Evolutionary conservation across 1,140 invertebrate genomes (phyloP).

Genomic region (Zaprionus kolodkinae): DNA sequence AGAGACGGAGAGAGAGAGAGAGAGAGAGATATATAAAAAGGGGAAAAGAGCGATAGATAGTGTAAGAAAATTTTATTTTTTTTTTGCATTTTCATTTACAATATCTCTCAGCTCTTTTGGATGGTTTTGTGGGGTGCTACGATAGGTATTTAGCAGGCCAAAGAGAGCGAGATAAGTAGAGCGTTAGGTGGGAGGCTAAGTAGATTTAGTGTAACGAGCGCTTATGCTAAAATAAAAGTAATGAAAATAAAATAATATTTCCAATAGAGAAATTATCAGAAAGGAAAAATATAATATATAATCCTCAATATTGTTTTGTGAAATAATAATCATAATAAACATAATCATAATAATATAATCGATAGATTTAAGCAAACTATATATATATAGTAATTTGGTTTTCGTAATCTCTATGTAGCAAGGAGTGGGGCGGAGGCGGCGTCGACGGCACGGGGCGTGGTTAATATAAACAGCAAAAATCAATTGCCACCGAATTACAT

Average conservation of each 20-base stretch:
- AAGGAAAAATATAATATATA: constrained; percentile 11
- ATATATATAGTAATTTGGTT: constrained; percentile 24
- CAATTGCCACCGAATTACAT: constrained; percentile 8
- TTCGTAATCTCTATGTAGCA: constrained; percentile 16
- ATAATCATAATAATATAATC: constrained; percentile 17
- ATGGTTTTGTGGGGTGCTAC: background rate
- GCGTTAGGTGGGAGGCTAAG: background rate
- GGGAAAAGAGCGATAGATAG: constrained; percentile 21
- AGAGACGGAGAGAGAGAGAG: constrained; percentile 11
- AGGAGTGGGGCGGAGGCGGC: background rate
- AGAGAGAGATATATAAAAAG: constrained; percentile 25
- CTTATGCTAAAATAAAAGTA: constrained; percentile 18
- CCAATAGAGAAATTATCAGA: constrained; percentile 17
- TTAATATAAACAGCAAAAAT: constrained; percentile 1
- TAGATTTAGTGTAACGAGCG: constrained; percentile 39
- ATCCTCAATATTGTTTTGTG: background rate
- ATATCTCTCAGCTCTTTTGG: constrained; percentile 19
- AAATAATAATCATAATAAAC: constrained; percentile 10
- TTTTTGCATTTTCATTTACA: constrained; percentile 25
- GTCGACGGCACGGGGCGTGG: background rate
- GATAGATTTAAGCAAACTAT: constrained; percentile 27
- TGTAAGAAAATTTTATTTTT: constrained; percentile 19
- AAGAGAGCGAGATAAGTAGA: background rate
- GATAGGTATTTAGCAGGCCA: constrained; percentile 3
- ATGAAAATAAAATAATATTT: constrained; percentile 3